phyloP scores from a whole-genome alignment of 2,113 vertebrate genomes.

The Oostethus manadensis region DNA sequence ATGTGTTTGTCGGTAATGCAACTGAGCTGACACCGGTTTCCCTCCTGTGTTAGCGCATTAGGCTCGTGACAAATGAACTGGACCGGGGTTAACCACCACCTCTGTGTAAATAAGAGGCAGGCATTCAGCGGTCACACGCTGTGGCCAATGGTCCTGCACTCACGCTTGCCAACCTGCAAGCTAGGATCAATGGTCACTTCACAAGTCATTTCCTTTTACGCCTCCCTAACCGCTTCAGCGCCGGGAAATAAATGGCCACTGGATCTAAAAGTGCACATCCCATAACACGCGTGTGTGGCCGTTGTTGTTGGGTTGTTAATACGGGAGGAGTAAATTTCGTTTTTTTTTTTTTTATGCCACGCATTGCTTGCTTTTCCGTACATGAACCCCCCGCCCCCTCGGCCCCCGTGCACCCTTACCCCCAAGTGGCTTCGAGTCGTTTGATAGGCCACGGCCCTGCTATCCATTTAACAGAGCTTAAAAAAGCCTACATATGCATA shows the following conservation, averaged over 20 bases:
- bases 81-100: constrained; percentile 45
- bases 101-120: constrained; percentile 60
- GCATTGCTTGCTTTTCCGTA: constrained; percentile 39
- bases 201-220: constrained; percentile 78
- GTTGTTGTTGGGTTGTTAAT: constrained; percentile 59
- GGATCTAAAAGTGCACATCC: constrained; percentile 68
- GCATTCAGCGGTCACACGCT: constrained; percentile 42
- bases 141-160: constrained; percentile 42
- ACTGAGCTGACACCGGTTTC: constrained; percentile 4
- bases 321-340: constrained; percentile 15
- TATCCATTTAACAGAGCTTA: constrained; percentile 79
- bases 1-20: too few species aligned
- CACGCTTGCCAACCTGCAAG: constrained; percentile 47
- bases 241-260: constrained; percentile 68
- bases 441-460: constrained; percentile 71
- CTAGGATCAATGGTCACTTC: constrained; percentile 76
- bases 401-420: constrained; percentile 7
- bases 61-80: constrained; percentile 47
- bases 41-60: constrained; percentile 18
- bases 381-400: not conserved
- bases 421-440: constrained; percentile 67
- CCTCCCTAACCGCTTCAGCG: constrained; percentile 69
- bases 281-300: constrained; percentile 29
- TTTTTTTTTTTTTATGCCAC: constrained; percentile 14
- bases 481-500: constrained; percentile 74